Evolutionary conservation across 1,140 invertebrate species (phyloP), one percentile per base, ranked within the genome.

Genomic region (Galleria mellonella): DNA sequence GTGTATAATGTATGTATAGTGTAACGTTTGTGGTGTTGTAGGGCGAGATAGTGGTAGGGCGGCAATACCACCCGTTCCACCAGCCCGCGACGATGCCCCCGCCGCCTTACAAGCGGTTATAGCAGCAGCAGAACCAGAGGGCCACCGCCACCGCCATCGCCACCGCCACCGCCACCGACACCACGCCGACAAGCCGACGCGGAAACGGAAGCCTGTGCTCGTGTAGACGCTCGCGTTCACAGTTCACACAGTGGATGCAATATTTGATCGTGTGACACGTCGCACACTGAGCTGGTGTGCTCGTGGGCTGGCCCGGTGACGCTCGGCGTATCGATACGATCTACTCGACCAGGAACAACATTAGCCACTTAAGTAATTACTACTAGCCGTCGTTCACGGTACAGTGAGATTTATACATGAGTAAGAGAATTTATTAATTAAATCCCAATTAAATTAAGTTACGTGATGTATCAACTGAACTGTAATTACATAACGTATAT

Each of bases 11-110:
- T 67, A 67, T 75, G 63, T 74, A 72, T 72, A 75, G 73, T 63
- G 61, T 74, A 72, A 59, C 45, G 62, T 65, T 72, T 72, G 72
- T 67, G 64, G 56, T 54, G 56, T 74, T 78, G 44, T 67, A 84
- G 77, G 73, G 75, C 72, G 79, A 79, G 54, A 73, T 81, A 59
- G 76, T 69, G 17, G 17, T 23, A 6, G 17, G 17, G 57, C 76
- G 76, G 49, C 75, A 79, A 60, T 71, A 73, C 65, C 79, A 82
- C 46, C 76, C 79, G 47, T 76, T 65, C 55, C 76, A 83, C 17
- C 79, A 83, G 60, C 76, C 78, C 12, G 61, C 73, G 13, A 52
- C 61, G 38, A 55, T 61, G 60, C 59, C 62, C 5, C 73, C 74
- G 42, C 67, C 59, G 31, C 45, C 64, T 41, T 56, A 51, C 71